These are phyloP conservation scores for Conus ventricosus DNA, from an alignment of 1,140 invertebrate genomes.

Conservation along the genomic window DNA sequence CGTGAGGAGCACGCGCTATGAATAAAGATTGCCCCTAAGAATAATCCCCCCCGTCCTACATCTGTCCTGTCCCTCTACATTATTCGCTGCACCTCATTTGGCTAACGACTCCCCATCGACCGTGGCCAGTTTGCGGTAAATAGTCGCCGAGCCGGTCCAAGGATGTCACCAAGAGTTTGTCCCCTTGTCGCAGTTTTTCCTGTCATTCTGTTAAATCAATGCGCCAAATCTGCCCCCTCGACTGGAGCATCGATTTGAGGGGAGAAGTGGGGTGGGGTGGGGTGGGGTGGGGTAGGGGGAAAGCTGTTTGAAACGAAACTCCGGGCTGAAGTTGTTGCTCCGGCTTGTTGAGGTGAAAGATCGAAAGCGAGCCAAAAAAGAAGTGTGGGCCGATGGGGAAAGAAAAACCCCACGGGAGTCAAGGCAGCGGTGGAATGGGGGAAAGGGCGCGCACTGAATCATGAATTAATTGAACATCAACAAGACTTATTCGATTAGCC, in stretches of 20 bases:
- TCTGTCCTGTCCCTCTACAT: slow-evolving; percentile 26
- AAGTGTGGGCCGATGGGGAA: background rate
- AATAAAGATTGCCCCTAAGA: slow-evolving; percentile 20
- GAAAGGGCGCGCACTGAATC: slow-evolving; percentile 19
- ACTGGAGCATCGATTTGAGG: slow-evolving; percentile 11
- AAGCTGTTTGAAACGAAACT: slow-evolving; percentile 9
- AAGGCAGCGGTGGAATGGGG: too few relatives aligned
- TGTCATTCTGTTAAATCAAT: slow-evolving; percentile 16
- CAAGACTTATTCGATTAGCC: slow-evolving; percentile 37
- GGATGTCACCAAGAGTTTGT: slow-evolving; percentile 13
- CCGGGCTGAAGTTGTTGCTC: background rate
- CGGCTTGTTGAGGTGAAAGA: slow-evolving; percentile 7
- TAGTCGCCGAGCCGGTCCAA: background rate
- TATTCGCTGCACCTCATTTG: background rate
- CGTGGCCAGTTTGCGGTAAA: slow-evolving; percentile 14
- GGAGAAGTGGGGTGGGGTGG: too few relatives aligned
- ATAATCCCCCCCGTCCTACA: slow-evolving; percentile 6
- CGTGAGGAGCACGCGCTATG: slow-evolving; percentile 20
- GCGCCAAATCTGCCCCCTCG: slow-evolving; percentile 30
- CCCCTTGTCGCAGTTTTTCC: slow-evolving; percentile 11
- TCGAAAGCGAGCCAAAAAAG: background rate
- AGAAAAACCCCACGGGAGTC: background rate
- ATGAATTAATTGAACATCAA: slow-evolving; percentile 40
- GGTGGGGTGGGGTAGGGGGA: too few relatives aligned
- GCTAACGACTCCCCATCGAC: slow-evolving; percentile 26